Evolutionary conservation across 2,888 invertebrate genomes (phyloP).

Genomic region (Meandrusa payeni): DNA sequence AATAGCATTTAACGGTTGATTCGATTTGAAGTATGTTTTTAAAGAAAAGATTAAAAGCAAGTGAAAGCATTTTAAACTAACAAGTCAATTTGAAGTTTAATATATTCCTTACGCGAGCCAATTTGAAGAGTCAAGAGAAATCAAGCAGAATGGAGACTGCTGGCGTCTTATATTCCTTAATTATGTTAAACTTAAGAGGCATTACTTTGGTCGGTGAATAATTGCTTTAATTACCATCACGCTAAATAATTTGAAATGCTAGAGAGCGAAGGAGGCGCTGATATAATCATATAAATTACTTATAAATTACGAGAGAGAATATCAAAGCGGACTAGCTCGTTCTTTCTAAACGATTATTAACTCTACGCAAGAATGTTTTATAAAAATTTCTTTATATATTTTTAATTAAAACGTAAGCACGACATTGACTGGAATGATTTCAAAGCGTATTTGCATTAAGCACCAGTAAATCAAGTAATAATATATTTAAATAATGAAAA

Average conservation of each 20-base stretch:
- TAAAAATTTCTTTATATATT: too few relatives aligned
- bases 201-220: conserved; percentile 12
- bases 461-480: too few relatives aligned
- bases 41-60: too few relatives aligned
- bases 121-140: not conserved
- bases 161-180: not conserved
- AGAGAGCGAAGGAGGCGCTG: not conserved
- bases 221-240: conserved; percentile 18
- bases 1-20: too few relatives aligned
- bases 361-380: not conserved
- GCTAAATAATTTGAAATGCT: conserved; percentile 16
- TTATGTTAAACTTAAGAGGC: conserved; percentile 1
- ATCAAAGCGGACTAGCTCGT: conserved; percentile 11
- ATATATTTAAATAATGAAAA: too few relatives aligned
- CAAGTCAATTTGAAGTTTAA: too few relatives aligned
- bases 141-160: not conserved
- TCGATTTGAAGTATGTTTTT: too few relatives aligned
- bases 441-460: too few relatives aligned
- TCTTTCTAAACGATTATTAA: not conserved
- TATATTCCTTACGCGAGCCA: too few relatives aligned
- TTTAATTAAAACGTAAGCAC: too few relatives aligned
- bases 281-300: conserved; percentile 13
- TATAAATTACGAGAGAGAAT: conserved; percentile 5
- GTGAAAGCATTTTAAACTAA: too few relatives aligned
- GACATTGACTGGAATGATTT: too few relatives aligned